Base-by-base conservation (phyloP, 1,140 invertebrate genomes). In the Musca domestica region DNA sequence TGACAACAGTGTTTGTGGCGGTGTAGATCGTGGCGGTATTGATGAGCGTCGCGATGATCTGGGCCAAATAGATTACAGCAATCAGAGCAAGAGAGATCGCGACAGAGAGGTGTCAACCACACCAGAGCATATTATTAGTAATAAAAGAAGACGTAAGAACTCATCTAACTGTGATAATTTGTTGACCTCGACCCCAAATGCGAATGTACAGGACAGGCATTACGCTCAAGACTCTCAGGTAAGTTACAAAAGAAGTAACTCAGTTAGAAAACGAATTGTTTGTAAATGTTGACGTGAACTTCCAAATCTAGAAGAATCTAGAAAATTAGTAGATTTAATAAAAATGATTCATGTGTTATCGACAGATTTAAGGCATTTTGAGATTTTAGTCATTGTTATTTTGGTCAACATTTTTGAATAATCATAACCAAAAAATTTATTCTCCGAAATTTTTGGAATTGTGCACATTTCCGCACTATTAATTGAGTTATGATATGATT, bases 91-190 rank as follows among this genome's bases (percentile, higher is more conserved):
- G 69, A 70, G 69, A 66, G 72, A 81, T 65, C 72, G 78, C 41
- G 78, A 81, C 65, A 74, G 79, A 67, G 80, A 82, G 72, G 73
- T 80, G 67, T 81, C 80, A 63, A 81, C 80, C 48, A 81, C 78
- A 69, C 80, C 78, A 64, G 80, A 81, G 67, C 84, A 85, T 68
- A 76, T 77, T 64, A 69, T 78, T 82, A 83, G 85, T 71, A 87
- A 88, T 78, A 89, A 88, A 80, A 86, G 87, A 77, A 90, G 90
- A 86, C 83, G 89, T 81, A 89, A 89, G 79, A 86, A 86, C 74
- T 90, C 87, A 74, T 85, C 84, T 77, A 89, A 85, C 84, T 89
- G 87, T 83, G 88, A 90, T 84, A 87, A 84, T 75, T 83, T 85
- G 71, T 81, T 86, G 76, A 87, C 86, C 76, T 88, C 88, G 81